A percentile compares a stretch with the other conserved stretches of the same genome.
phyloP scores from a whole-genome alignment of 2,888 invertebrate species.

The Actias luna region DNA sequence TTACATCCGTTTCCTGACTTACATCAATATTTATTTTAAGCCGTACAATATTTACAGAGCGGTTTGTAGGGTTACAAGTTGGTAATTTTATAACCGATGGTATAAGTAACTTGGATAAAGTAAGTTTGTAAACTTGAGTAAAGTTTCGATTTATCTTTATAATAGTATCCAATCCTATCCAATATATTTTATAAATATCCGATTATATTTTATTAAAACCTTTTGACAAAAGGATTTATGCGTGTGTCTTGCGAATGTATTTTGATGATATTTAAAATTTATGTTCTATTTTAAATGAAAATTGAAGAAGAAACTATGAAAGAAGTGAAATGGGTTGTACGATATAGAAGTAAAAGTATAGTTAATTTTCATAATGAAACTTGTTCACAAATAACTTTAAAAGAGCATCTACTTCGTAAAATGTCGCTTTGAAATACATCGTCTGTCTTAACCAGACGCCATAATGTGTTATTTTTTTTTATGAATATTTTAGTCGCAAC shows the following conservation, averaged over 20 bases:
- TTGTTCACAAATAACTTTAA: neutral
- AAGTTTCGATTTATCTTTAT: neutral
- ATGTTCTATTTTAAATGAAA: too few species aligned
- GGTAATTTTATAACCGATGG: neutral
- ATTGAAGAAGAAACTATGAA: too few species aligned
- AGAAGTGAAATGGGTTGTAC: too few species aligned
- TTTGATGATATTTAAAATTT: too few species aligned
- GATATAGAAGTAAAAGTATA: too few species aligned
- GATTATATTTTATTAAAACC: too few species aligned
- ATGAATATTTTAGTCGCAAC: too few species aligned
- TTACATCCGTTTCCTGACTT: slow-evolving; percentile 8
- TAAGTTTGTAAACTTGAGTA: too few species aligned
- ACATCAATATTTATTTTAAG: slow-evolving; percentile 7
- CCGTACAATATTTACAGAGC: neutral
- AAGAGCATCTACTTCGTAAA: slow-evolving; percentile 41
- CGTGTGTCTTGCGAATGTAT: too few species aligned
- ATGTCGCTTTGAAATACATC: slow-evolving; percentile 42
- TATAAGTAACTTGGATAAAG: neutral
- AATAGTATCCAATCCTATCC: neutral
- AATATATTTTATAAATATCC: too few species aligned
- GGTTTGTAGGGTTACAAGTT: neutral
- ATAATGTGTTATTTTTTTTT: too few species aligned
- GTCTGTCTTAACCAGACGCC: slow-evolving; percentile 41
- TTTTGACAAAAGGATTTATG: too few species aligned
- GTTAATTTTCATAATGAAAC: neutral